Evolutionary conservation across 2,113 vertebrate species (phyloP).

Genomic region (Galbula dea): DNA sequence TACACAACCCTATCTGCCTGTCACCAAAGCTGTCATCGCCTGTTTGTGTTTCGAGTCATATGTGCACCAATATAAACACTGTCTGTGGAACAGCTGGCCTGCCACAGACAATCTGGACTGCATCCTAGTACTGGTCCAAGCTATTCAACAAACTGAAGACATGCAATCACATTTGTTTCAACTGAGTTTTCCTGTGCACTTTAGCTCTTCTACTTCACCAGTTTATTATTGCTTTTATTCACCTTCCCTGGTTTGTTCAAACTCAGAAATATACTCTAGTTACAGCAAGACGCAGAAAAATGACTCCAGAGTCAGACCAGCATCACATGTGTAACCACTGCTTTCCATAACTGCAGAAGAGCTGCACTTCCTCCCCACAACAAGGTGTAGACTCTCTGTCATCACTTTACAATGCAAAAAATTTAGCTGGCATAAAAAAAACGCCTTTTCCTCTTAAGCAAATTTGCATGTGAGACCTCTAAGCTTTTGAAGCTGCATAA

Average conservation of each 20-base stretch:
- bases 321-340: fast-evolving
- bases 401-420: background rate
- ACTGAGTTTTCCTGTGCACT: background rate
- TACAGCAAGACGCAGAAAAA: background rate
- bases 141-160: background rate
- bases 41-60: background rate
- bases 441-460: background rate
- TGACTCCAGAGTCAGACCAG: background rate
- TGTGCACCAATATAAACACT: background rate
- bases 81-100: background rate
- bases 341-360: background rate
- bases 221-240: background rate
- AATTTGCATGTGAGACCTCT: background rate
- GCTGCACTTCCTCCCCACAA: background rate
- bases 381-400: background rate
- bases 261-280: background rate
- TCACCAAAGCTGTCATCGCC: background rate
- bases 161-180: background rate
- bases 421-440: background rate
- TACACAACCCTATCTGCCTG: background rate
- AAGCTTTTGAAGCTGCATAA: background rate
- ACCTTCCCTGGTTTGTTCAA: background rate
- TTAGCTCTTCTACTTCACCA: background rate
- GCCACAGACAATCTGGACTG: background rate
- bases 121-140: background rate